Conservation (phyloP, 2,113 vertebrate genomes). For the Macaca mulatta region DNA sequence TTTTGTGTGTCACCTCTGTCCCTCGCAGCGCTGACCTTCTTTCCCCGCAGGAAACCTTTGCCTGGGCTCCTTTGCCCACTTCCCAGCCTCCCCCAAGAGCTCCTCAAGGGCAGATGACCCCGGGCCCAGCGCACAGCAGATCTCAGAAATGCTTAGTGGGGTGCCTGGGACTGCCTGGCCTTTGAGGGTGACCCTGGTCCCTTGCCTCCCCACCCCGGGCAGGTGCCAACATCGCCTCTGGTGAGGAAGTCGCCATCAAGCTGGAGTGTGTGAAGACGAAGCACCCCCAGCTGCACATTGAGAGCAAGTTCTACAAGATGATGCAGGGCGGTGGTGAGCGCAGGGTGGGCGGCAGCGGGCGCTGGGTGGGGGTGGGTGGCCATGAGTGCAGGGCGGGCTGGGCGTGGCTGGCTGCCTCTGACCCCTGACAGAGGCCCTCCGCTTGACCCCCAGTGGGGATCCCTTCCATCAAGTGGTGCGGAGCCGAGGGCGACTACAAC, state of each 20-base stretch:
- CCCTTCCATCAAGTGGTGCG: conserved; percentile 98
- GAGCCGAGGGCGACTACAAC: conserved; percentile 97
- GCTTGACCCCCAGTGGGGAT: conserved; percentile 90
- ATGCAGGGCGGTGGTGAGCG: conserved; percentile 97
- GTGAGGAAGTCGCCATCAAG: conserved; percentile 98
- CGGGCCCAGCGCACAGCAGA: not conserved
- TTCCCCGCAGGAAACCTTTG: not conserved
- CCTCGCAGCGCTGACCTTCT: fast-evolving
- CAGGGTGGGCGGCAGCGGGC: fast-evolving
- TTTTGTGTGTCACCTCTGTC: not conserved
- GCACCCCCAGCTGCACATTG: conserved; percentile 97
- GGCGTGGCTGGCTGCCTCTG: not conserved
- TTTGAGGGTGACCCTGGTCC: conserved; percentile 9
- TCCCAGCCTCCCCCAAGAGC: not conserved
- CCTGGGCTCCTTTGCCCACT: not conserved
- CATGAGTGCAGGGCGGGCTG: fast-evolving
- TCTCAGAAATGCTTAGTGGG: not conserved
- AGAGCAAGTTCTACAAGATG: conserved; percentile 99
- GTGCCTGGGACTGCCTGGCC: not conserved
- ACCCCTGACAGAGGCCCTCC: not conserved
- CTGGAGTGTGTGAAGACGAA: conserved; percentile 99
- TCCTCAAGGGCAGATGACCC: not conserved
- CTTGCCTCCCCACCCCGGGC: conserved; percentile 31
- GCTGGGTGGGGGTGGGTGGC: not conserved
- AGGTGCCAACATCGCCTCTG: conserved; percentile 98